These are phyloP conservation scores for Lophochroa leadbeateri DNA, from an alignment of 2,113 vertebrate genomes.

Conservation along the genomic window DNA sequence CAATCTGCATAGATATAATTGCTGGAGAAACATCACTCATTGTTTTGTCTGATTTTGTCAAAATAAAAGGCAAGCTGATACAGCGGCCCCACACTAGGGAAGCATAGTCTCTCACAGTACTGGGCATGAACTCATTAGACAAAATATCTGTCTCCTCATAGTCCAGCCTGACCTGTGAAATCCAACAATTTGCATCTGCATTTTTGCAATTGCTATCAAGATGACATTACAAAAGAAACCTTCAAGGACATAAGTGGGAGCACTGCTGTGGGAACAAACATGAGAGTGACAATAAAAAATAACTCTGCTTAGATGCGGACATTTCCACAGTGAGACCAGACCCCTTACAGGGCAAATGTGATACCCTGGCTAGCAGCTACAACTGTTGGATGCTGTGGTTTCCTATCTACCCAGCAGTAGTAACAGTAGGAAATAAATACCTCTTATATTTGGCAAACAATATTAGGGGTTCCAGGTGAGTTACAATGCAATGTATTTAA, in stretches of 20 bases:
- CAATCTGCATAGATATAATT: neutral
- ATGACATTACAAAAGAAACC: neutral
- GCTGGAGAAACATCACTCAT: neutral
- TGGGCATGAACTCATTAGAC: neutral
- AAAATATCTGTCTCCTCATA: neutral
- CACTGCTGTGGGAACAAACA: neutral
- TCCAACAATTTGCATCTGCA: neutral
- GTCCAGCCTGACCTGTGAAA: neutral
- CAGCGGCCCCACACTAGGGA: neutral
- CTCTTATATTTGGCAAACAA: neutral
- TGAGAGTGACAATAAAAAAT: neutral
- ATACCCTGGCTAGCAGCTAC: neutral
- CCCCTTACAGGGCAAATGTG: neutral
- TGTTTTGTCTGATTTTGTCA: neutral
- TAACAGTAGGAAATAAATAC: neutral
- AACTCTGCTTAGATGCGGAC: neutral
- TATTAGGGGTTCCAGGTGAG: neutral
- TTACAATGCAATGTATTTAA: neutral
- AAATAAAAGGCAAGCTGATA: neutral
- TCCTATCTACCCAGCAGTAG: neutral
- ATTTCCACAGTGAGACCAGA: accelerated
- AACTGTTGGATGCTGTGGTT: neutral
- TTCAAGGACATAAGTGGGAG: neutral
- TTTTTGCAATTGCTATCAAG: neutral
- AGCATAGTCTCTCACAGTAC: neutral